Evolutionary conservation across 2,888 invertebrate species (phyloP), one percentile per base, ranked within the genome.

Genomic region (Drosophila incognita): DNA sequence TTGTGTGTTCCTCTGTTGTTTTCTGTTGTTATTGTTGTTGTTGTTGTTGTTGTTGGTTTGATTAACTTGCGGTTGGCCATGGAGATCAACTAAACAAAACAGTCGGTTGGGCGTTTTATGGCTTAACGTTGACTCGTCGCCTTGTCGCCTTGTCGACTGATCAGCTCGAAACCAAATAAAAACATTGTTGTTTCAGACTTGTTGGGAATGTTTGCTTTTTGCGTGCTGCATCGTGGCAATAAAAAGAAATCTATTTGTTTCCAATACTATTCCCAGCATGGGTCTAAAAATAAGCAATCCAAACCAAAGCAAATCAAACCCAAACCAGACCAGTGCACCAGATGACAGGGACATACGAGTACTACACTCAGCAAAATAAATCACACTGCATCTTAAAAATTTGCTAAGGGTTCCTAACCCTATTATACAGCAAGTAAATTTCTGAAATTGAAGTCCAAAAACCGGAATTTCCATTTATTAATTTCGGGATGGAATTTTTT

Each of bases 211-310:
- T 65, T 75, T 75, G 74, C 63, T 76, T 76, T 76, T 76, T 76
- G 82, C 66, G 74, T 74, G 68, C 79, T 69, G 64, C 62, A 73
- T 24, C n/a, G 59, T 54, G 57, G 67, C 74, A 80, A 77, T 81
- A 90, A 74, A 82, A 83, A 54, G 46, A 70, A 76, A 90, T 89
- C 72, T 90, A 89, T 86, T 86, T 90, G 87, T 86, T 90, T 86
- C 85, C 90, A 86, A 86, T 86, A 87, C 85, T 86, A 86, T 86
- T 90, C 90, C 68, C 76, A 49, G 74, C 87, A 90, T 86, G 76
- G 87, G 38, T 90, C 85, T 86, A 86, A 90, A 86, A 86, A 86
- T 86, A 86, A 83, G 84, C 85, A 89, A 73, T 51, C 60, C 69
- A 62, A 82, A 69, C 61, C 54, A 53, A 35, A 24, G 7, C 54